Conservation (phyloP, 1,140 invertebrate genomes). For the Pogonus chalceus region DNA sequence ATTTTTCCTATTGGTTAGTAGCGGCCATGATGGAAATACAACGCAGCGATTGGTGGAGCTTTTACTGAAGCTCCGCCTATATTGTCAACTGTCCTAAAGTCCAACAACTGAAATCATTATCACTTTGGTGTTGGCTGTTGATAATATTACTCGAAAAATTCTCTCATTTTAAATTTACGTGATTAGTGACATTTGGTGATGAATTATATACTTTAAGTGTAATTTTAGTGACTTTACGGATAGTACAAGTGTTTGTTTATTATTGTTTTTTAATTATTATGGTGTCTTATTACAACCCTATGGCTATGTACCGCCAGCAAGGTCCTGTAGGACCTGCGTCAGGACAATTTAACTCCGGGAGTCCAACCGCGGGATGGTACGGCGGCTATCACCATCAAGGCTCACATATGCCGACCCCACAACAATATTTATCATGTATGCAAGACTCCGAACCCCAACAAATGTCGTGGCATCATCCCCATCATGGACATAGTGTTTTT, state of each 20-base stretch:
- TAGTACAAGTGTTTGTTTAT: neutral
- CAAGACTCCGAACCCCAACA: slow-evolving; percentile 26
- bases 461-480: slow-evolving; percentile 25
- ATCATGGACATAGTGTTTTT: slow-evolving; percentile 22
- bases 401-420: slow-evolving; percentile 10
- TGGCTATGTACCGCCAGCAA: slow-evolving; percentile 48
- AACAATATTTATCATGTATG: slow-evolving; percentile 19
- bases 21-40: neutral
- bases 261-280: slow-evolving; percentile 27
- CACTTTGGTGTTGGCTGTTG: neutral
- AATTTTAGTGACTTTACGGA: neutral
- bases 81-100: neutral
- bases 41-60: neutral
- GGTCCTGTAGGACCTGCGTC: slow-evolving; percentile 27
- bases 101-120: neutral
- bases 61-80: neutral
- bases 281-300: slow-evolving; percentile 48
- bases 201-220: neutral
- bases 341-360: slow-evolving; percentile 19
- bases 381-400: slow-evolving; percentile 22
- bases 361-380: slow-evolving; percentile 28
- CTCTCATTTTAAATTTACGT: no score
- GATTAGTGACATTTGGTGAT: neutral
- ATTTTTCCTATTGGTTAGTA: neutral
- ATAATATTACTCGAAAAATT: neutral